These are phyloP conservation scores for Dolichallabes microphthalmus DNA, from an alignment of 2,113 vertebrate genomes.

Conservation along the genomic window DNA sequence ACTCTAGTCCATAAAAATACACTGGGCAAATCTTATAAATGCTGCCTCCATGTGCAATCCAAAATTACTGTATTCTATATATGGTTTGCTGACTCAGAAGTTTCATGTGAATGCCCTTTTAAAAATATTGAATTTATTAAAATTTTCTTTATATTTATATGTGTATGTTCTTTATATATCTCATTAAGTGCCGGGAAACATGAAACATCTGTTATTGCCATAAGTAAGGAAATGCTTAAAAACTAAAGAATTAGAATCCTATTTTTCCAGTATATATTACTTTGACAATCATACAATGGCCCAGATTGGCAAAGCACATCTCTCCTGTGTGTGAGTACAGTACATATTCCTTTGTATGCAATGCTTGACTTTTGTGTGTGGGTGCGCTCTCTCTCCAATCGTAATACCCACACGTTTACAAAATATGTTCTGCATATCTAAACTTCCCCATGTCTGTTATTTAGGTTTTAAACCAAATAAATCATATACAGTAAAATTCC, in stretches of 20 bases:
- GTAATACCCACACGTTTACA: not conserved
- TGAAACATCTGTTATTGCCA: not conserved
- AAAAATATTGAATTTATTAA: not conserved
- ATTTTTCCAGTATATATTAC: not conserved
- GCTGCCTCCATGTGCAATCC: not conserved
- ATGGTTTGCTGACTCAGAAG: not conserved
- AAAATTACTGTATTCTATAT: not conserved
- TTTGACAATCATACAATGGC: not conserved
- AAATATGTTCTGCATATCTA: not conserved
- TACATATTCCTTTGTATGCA: too few species aligned
- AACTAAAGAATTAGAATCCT: not conserved
- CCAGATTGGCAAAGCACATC: too few species aligned
- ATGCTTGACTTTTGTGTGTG: too few species aligned
- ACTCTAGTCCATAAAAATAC: not conserved
- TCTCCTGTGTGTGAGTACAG: too few species aligned
- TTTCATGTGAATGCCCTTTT: not conserved
- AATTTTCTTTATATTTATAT: not conserved
- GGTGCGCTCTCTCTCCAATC: not conserved
- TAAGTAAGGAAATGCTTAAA: not conserved
- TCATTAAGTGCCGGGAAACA: not conserved
- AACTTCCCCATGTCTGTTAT: not conserved
- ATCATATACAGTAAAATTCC: not conserved
- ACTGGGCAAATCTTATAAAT: not conserved
- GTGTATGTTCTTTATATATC: not conserved
- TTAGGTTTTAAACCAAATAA: not conserved